A percentile compares a stretch with the other conserved stretches of the same genome.
Conservation (phyloP, 2,888 invertebrate genomes). For the Erynnis tages region DNA sequence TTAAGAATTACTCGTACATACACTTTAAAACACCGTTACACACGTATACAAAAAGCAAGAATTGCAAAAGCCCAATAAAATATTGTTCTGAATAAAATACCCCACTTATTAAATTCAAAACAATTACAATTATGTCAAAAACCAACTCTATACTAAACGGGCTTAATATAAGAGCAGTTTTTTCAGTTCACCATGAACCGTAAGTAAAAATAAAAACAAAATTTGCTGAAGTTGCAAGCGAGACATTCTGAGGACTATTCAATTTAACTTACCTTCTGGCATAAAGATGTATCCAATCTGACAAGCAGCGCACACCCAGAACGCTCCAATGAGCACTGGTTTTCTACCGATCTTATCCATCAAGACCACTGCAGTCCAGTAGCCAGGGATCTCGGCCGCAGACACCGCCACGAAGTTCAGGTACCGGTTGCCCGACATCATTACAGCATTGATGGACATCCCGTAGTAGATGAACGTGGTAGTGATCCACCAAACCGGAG, state of each 20-base stretch:
- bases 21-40: too few relatives aligned
- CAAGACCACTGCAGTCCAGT: conserved; percentile 79
- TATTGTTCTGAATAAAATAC: too few relatives aligned
- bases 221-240: too few relatives aligned
- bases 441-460: conserved; percentile 85
- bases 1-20: too few relatives aligned
- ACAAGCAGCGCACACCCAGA: conserved; percentile 36
- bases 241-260: background rate
- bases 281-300: conserved; percentile 36
- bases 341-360: conserved; percentile 69
- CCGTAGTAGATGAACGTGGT: conserved; percentile 88
- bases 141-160: too few relatives aligned
- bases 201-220: too few relatives aligned
- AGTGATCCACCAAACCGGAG: conserved; percentile 86
- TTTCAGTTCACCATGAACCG: too few relatives aligned
- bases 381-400: conserved; percentile 84
- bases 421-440: conserved; percentile 85
- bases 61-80: too few relatives aligned
- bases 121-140: too few relatives aligned
- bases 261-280: conserved; percentile 29
- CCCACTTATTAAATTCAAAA: too few relatives aligned
- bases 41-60: too few relatives aligned
- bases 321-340: conserved; percentile 43
- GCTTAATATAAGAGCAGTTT: too few relatives aligned
- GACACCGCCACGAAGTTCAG: conserved; percentile 83